Evolutionary conservation across 2,113 vertebrate species (phyloP), one percentile per base, ranked within the genome.

Genomic region (Prionailurus viverrinus): DNA sequence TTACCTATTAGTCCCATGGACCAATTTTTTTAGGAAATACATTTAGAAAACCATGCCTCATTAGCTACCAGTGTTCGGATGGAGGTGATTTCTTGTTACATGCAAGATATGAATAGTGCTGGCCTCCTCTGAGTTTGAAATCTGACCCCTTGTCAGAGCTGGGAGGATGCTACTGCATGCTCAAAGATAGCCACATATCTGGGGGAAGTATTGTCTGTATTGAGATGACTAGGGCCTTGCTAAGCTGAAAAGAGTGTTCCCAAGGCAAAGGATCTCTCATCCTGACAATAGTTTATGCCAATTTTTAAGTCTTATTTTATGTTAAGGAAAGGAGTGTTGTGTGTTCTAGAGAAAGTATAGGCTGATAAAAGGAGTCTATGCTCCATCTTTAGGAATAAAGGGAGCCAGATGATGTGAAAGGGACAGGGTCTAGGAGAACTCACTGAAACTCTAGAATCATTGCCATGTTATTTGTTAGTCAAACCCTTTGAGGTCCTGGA

Each of bases 141-240:
- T 92, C 7, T 83, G 84, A 82, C 16, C 41, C 9, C 16, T 82
- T 5, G 0, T 78, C 5, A 73, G 73, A 82, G 51, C 33, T 33
- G 63, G 3, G 71, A 90, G 45, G 33, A 27, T 48, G 25, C 2
- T 31, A 10, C 11, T 1, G 1, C 8, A 18, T 14, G 1, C 6
- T 89, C 61, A 80, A 66, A 73, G 41, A 10, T 74, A 27, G 65
- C 41, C 45, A 13, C 13, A 66, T 0, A 11, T 39, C 33, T 41
- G 19, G 45, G 51, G 31, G 6, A 53, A 80, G 1, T 5, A 21
- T 73, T 58, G 36, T 7, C 29, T 82, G 1, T 58, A 13, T 3
- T 91, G 33, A 83, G 3, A 41, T 86, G 36, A 53, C 5, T 36
- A 63, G 63, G 66, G 2, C 14, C 31, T 84, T 25, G 33, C 41